phyloP scores from a whole-genome alignment of 2,797 vertebrate species.

The Valencia hispanica region DNA sequence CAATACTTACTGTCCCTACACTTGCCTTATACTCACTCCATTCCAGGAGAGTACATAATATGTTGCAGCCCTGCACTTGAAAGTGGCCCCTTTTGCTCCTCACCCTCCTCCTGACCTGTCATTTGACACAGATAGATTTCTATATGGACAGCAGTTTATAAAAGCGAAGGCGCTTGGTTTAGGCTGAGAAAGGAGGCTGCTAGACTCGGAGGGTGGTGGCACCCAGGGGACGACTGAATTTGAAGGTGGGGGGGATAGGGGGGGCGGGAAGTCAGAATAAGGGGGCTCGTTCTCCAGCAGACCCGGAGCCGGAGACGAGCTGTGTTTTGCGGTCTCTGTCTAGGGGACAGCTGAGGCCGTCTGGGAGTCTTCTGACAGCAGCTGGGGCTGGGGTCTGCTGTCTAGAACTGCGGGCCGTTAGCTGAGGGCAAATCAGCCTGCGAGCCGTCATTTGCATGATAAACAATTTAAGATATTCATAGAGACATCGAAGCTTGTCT shows the following conservation, averaged over 20 bases:
- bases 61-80: conserved; percentile 35
- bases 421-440: conserved; percentile 72
- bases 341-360: conserved; percentile 75
- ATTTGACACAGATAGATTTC: conserved; percentile 51
- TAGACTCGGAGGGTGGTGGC: conserved; percentile 28
- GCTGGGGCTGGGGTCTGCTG: conserved; percentile 74
- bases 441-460: conserved; percentile 81
- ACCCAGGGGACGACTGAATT: conserved; percentile 33
- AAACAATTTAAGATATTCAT: conserved; percentile 85
- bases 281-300: conserved; percentile 19
- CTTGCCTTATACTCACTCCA: conserved; percentile 32
- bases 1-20: conserved; percentile 45
- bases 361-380: conserved; percentile 74
- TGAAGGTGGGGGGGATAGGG: conserved; percentile 9
- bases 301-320: conserved; percentile 39
- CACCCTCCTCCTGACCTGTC: conserved; percentile 45
- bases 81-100: conserved; percentile 20
- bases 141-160: conserved; percentile 22
- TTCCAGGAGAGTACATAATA: conserved; percentile 34
- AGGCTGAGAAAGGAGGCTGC: conserved; percentile 30
- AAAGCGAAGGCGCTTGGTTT: not conserved
- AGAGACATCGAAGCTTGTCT: conserved; percentile 73
- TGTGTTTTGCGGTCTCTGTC: conserved; percentile 44
- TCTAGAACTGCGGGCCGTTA: conserved; percentile 74
- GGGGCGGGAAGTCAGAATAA: not conserved